Percentiles rank a stretch among this genome's conserved stretches.
phyloP scores from a whole-genome alignment of 2,888 invertebrate genomes.

The Hemicrepidius hirtus region DNA sequence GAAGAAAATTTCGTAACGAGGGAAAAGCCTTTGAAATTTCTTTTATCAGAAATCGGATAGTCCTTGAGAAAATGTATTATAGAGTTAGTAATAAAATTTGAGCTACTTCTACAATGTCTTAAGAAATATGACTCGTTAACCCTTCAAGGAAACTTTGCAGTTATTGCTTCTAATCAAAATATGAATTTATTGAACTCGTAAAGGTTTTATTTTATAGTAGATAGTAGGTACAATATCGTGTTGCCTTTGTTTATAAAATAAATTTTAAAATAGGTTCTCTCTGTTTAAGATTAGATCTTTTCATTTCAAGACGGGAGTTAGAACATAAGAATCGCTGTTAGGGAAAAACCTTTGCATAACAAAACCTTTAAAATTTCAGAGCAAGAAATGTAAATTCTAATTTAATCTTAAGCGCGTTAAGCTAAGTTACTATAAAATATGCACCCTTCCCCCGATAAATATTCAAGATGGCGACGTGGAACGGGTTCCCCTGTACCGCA shows the following conservation, averaged over 20 bases:
- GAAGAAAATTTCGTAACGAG: too few species aligned
- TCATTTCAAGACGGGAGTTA: neutral
- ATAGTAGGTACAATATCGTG: too few species aligned
- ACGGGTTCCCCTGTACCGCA: slow-evolving; percentile 43
- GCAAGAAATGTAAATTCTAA: slow-evolving; percentile 51
- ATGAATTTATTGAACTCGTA: slow-evolving; percentile 13
- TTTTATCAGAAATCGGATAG: neutral
- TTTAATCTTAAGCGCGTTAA: slow-evolving; percentile 51
- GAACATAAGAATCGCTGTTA: slow-evolving; percentile 34
- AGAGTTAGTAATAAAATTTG: slow-evolving; percentile 13
- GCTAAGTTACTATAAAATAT: slow-evolving; percentile 51
- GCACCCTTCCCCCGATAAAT: slow-evolving; percentile 49
- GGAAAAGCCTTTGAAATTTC: slow-evolving; percentile 2
- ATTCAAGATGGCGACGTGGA: slow-evolving; percentile 50
- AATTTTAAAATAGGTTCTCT: neutral
- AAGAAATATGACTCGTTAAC: slow-evolving; percentile 18
- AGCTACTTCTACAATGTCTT: slow-evolving; percentile 7
- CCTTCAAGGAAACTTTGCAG: slow-evolving; percentile 9
- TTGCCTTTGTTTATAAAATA: too few species aligned
- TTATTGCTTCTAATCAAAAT: slow-evolving; percentile 13
- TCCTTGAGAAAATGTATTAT: neutral
- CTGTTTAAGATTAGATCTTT: slow-evolving; percentile 11
- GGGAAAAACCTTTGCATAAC: slow-evolving; percentile 44
- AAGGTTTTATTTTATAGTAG: slow-evolving; percentile 24
- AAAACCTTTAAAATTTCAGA: slow-evolving; percentile 38